Evolutionary conservation across 2,888 invertebrate genomes (phyloP).

Genomic region (Drosophila fungiperda): DNA sequence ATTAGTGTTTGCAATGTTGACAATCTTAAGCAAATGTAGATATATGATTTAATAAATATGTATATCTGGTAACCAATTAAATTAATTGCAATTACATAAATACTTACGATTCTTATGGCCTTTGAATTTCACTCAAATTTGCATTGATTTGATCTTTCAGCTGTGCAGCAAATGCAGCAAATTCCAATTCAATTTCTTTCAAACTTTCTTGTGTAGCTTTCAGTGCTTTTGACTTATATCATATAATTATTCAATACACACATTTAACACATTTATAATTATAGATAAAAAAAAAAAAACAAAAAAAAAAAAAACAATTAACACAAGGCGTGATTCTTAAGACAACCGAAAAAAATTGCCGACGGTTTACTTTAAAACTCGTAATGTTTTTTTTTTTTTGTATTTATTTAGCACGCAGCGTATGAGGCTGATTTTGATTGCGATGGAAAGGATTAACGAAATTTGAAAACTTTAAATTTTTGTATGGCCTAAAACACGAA

Average conservation of each 20-base stretch:
- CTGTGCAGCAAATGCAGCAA: constrained; percentile 14
- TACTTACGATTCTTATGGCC: constrained; percentile 41
- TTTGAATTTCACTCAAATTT: constrained; percentile 29
- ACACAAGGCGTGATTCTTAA: constrained; percentile 30
- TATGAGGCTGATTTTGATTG: constrained; percentile 29
- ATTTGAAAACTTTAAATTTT: constrained; percentile 18
- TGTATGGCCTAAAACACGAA: constrained; percentile 3
- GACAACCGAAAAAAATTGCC: constrained; percentile 41
- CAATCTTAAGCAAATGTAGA: background rate
- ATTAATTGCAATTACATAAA: background rate
- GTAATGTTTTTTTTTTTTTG: constrained; percentile 12
- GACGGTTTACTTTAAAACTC: constrained; percentile 40
- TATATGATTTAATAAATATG: background rate
- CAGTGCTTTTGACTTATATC: constrained; percentile 3
- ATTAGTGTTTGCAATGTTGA: background rate
- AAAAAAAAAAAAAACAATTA: constrained; percentile 29
- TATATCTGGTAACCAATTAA: background rate
- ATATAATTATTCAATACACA: constrained; percentile 2
- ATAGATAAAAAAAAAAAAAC: constrained; percentile 9
- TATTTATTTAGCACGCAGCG: constrained; percentile 47
- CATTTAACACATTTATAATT: constrained; percentile 28
- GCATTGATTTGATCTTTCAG: constrained; percentile 37
- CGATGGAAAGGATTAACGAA: constrained; percentile 17
- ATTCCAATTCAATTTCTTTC: constrained; percentile 23
- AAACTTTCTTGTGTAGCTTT: constrained; percentile 2